Conservation (phyloP, 2,113 vertebrate species). For the Rhizomys pruinosus region DNA sequence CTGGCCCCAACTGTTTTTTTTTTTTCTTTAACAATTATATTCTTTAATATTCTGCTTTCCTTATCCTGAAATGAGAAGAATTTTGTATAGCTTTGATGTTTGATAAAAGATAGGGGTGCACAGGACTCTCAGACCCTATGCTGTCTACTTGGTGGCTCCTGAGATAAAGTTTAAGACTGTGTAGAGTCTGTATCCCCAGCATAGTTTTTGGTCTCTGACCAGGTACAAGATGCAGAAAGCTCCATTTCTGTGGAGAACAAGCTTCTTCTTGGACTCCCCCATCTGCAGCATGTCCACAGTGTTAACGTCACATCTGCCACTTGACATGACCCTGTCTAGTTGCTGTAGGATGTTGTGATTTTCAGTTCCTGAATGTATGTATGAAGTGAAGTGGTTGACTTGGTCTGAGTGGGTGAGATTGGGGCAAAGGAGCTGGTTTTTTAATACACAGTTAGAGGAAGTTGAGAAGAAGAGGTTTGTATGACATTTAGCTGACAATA, state of each 20-base stretch:
- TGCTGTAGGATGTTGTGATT: not conserved
- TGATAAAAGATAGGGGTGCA: not conserved
- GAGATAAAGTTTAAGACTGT: not conserved
- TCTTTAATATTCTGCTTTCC: conserved; percentile 3
- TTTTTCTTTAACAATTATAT: not conserved
- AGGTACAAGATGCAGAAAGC: not conserved
- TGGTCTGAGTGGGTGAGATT: not conserved
- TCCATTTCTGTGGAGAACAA: not conserved
- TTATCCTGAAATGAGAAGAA: not conserved
- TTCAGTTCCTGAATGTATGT: not conserved
- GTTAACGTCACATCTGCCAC: not conserved
- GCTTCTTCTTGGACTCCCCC: not conserved
- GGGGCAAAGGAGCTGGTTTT: not conserved
- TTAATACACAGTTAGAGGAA: not conserved
- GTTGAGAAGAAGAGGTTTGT: not conserved
- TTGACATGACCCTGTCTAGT: not conserved
- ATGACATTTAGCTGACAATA: not conserved
- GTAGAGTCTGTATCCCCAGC: not conserved
- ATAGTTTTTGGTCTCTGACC: not conserved
- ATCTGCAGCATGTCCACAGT: not conserved
- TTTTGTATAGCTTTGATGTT: not conserved
- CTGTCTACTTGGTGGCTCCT: not conserved
- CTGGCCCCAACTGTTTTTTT: too few relatives aligned
- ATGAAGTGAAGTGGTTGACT: not conserved
- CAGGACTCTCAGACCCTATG: not conserved